Percentiles rank a stretch among this genome's conserved stretches.
phyloP scores from a whole-genome alignment of 2,113 vertebrate species.

The Paracanthobrama guichenoti region DNA sequence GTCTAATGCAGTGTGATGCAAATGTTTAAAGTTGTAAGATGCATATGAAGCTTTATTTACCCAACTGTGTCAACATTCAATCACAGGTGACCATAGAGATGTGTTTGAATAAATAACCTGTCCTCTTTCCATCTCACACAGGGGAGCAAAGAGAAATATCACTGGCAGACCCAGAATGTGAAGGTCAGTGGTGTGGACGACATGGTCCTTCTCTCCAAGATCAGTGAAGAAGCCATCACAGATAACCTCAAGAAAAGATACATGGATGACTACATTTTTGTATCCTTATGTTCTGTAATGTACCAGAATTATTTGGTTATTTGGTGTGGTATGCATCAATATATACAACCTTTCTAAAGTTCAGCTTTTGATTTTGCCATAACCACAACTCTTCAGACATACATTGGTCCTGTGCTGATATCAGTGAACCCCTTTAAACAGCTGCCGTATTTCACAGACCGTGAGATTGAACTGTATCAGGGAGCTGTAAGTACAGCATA shows the following conservation, averaged over 20 bases:
- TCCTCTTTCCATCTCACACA: constrained; percentile 47
- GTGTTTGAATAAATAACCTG: background rate
- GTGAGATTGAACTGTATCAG: constrained; percentile 83
- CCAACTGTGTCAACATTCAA: background rate
- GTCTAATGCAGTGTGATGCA: background rate
- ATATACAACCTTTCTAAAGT: background rate
- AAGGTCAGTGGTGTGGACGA: constrained; percentile 84
- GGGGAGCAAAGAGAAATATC: constrained; percentile 83
- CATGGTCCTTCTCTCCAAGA: constrained; percentile 84
- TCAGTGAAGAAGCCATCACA: constrained; percentile 83
- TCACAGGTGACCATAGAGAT: background rate
- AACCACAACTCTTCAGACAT: constrained; percentile 72
- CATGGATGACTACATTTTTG: constrained; percentile 85
- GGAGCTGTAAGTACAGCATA: constrained; percentile 75
- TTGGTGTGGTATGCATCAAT: background rate
- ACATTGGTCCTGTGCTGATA: constrained; percentile 83
- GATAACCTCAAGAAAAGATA: constrained; percentile 85
- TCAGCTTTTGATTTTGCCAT: constrained; percentile 53
- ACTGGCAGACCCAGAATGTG: constrained; percentile 84
- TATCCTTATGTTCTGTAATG: constrained; percentile 70
- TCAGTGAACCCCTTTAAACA: constrained; percentile 85
- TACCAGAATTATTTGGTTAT: background rate
- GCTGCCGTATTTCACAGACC: constrained; percentile 80
- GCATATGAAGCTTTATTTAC: background rate
- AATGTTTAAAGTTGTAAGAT: background rate